A percentile compares a stretch with the other conserved stretches of the same genome.
These are phyloP conservation scores for Ichneumoninae sp. DNA, from an alignment of 2,888 invertebrate species.

Conservation along the genomic window DNA sequence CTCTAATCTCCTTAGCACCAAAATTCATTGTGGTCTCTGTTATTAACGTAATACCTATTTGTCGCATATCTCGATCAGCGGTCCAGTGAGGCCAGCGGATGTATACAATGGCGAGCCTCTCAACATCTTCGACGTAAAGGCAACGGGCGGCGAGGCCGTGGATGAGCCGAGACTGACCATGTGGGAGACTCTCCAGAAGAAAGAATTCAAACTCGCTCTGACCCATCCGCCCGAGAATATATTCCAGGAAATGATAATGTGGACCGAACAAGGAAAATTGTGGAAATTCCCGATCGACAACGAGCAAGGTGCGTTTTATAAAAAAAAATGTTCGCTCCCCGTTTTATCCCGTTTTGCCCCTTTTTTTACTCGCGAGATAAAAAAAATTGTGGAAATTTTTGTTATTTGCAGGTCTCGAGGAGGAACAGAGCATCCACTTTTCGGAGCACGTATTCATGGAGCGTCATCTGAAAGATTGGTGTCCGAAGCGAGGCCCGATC, in stretches of 20 bases:
- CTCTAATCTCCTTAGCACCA: background rate
- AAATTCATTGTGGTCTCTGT: background rate
- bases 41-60: conserved; percentile 66
- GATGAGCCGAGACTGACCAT: conserved; percentile 86
- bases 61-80: background rate
- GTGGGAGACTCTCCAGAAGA: conserved; percentile 89
- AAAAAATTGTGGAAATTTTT: background rate
- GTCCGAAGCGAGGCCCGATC: conserved; percentile 95
- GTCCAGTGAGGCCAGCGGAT: conserved; percentile 75
- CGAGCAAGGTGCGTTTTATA: conserved; percentile 91
- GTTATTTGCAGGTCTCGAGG: conserved; percentile 87
- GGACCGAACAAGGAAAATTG: conserved; percentile 97
- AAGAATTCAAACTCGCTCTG: conserved; percentile 89
- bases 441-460: conserved; percentile 98
- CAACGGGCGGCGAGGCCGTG: background rate
- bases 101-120: conserved; percentile 88
- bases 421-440: conserved; percentile 90
- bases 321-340: background rate
- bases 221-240: conserved; percentile 93
- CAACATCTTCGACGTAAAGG: conserved; percentile 86
- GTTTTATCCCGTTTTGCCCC: no score
- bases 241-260: conserved; percentile 96
- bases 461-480: conserved; percentile 93
- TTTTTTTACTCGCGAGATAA: no score
- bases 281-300: conserved; percentile 99